A percentile compares a stretch with the other conserved stretches of the same genome.
Evolutionary conservation across 1,140 invertebrate species (phyloP).

Genomic region (Melitaea cinxia): DNA sequence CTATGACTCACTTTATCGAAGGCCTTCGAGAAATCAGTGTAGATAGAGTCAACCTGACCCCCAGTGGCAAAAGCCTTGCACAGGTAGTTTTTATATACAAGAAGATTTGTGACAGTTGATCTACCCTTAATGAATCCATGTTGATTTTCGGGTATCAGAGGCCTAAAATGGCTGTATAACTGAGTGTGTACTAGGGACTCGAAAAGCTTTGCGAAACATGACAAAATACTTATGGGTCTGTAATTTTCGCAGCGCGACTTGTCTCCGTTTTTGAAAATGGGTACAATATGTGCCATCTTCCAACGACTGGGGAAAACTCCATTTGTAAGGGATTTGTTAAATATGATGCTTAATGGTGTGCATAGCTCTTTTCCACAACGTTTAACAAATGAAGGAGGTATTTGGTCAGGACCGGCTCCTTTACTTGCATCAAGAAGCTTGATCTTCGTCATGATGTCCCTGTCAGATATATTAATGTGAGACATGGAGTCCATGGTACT

Average conservation of each 20-base stretch:
- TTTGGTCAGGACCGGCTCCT: constrained; percentile 25
- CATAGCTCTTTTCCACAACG: constrained; percentile 12
- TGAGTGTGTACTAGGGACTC: constrained; percentile 15
- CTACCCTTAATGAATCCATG: constrained; percentile 25
- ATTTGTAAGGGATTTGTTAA: constrained; percentile 21
- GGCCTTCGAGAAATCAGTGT: constrained; percentile 16
- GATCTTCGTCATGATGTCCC: constrained; percentile 7
- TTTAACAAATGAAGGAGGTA: constrained; percentile 27
- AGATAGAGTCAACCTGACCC: constrained; percentile 14
- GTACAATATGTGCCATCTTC: constrained; percentile 29
- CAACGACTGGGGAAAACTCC: constrained; percentile 25
- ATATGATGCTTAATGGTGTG: constrained; percentile 17
- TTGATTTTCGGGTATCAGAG: constrained; percentile 4
- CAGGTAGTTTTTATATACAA: constrained; percentile 28
- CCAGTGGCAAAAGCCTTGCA: constrained; percentile 10
- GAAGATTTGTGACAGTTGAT: constrained; percentile 16
- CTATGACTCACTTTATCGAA: constrained; percentile 4
- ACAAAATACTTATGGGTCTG: constrained; percentile 33
- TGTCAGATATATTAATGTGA: background rate
- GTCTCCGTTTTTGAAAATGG: constrained; percentile 32
- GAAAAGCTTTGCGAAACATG: constrained; percentile 29
- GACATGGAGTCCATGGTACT: background rate
- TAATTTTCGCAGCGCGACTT: constrained; percentile 26
- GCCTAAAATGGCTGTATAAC: constrained; percentile 3
- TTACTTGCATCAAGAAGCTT: constrained; percentile 18